Conservation (phyloP, 2,797 vertebrate genomes). For the Acanthurus lineatus region DNA sequence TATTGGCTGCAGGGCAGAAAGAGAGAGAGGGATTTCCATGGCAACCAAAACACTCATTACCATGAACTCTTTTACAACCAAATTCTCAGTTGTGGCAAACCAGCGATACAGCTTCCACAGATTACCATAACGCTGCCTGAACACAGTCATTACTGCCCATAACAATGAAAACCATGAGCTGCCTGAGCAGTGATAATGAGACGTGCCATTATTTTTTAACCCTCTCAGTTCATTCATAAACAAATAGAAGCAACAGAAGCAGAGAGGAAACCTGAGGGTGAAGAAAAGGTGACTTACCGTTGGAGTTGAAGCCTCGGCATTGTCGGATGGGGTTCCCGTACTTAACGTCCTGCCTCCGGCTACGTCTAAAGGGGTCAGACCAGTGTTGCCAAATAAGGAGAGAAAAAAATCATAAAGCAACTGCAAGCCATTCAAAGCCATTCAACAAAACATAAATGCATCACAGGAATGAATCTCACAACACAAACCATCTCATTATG, state of each 20-base stretch:
- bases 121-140: conserved; percentile 31
- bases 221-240: conserved; percentile 13
- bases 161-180: conserved; percentile 15
- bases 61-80: conserved; percentile 30
- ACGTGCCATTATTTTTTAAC: conserved; percentile 11
- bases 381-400: conserved; percentile 82
- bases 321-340: conserved; percentile 97
- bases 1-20: conserved; percentile 88
- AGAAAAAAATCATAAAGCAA: conserved; percentile 83
- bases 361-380: conserved; percentile 90
- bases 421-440: conserved; percentile 80
- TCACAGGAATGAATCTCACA: not conserved
- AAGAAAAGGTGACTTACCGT: conserved; percentile 80
- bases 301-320: conserved; percentile 96
- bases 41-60: conserved; percentile 68
- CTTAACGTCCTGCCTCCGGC: conserved; percentile 94
- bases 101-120: conserved; percentile 1
- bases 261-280: not conserved
- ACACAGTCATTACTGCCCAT: conserved; percentile 3
- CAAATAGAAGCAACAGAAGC: not conserved
- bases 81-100: conserved; percentile 56
- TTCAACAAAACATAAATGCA: conserved; percentile 56
- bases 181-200: conserved; percentile 7
- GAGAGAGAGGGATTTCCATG: conserved; percentile 63
- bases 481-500: conserved; percentile 3